phyloP scores from a whole-genome alignment of 2,888 invertebrate genomes.

The Morpho achilles region DNA sequence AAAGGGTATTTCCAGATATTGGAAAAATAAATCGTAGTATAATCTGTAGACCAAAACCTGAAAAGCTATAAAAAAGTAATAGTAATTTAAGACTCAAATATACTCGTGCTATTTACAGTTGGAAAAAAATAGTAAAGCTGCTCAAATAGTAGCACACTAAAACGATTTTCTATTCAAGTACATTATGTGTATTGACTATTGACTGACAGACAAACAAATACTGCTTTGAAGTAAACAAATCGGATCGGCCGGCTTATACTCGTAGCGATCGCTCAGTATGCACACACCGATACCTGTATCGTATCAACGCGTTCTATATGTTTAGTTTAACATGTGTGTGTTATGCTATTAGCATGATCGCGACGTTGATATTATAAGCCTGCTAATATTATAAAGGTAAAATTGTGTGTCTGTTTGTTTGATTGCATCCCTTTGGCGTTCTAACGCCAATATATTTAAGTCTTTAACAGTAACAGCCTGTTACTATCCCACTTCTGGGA shows the following conservation, averaged over 20 bases:
- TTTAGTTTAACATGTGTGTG: neutral
- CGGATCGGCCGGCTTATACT: slow-evolving; percentile 4
- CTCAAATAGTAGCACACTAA: neutral
- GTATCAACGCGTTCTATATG: neutral
- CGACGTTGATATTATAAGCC: too few relatives aligned
- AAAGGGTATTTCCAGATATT: too few relatives aligned
- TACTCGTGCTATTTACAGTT: too few relatives aligned
- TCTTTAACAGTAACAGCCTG: too few relatives aligned
- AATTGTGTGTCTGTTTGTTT: too few relatives aligned
- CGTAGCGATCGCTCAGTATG: neutral
- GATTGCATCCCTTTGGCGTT: too few relatives aligned
- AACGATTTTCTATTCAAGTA: slow-evolving; percentile 5
- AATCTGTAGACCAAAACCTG: too few relatives aligned
- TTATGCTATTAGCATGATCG: neutral
- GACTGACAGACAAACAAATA: slow-evolving; percentile 6
- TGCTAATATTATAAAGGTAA: too few relatives aligned
- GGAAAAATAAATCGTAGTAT: too few relatives aligned
- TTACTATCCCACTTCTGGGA: too few relatives aligned
- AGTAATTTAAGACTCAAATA: neutral
- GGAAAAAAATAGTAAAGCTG: too few relatives aligned
- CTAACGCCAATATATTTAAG: too few relatives aligned
- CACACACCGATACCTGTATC: neutral
- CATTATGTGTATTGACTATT: slow-evolving; percentile 6
- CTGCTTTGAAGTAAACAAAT: slow-evolving; percentile 10
- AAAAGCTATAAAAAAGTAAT: neutral